phyloP scores from a whole-genome alignment of 2,888 invertebrate species.

The Andricus quercusramuli region DNA sequence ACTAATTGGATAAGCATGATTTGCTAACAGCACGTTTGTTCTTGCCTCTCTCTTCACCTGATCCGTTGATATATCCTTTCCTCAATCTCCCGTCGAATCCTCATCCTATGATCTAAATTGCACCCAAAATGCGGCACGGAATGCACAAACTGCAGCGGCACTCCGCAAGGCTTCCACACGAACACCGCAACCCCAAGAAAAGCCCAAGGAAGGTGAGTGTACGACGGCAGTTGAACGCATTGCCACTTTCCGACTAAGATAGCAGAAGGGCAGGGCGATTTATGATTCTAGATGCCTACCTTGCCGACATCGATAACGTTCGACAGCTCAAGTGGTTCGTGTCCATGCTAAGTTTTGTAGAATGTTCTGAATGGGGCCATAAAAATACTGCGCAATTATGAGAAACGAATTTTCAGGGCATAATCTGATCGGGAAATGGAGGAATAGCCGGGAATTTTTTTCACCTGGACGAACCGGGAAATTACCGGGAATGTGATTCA shows the following conservation, averaged over 20 bases:
- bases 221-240: slow-evolving; percentile 48
- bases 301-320: too few relatives aligned
- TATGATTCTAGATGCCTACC: too few relatives aligned
- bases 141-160: slow-evolving; percentile 76
- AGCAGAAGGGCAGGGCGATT: too few relatives aligned
- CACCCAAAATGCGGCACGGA: slow-evolving; percentile 75
- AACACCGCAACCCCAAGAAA: slow-evolving; percentile 76
- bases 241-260: slow-evolving; percentile 13
- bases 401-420: too few relatives aligned
- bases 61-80: slow-evolving; percentile 50
- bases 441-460: too few relatives aligned
- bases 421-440: too few relatives aligned
- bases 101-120: slow-evolving; percentile 54
- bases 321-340: too few relatives aligned
- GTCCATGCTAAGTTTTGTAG: too few relatives aligned
- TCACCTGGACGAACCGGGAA: too few relatives aligned
- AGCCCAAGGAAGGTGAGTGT: slow-evolving; percentile 77
- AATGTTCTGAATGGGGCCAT: too few relatives aligned
- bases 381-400: too few relatives aligned
- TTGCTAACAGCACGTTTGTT: slow-evolving; percentile 77
- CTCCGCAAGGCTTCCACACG: slow-evolving; percentile 76
- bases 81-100: slow-evolving; percentile 48
- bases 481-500: too few relatives aligned
- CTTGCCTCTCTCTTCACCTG: slow-evolving; percentile 66
- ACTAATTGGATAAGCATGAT: slow-evolving; percentile 67